Base-by-base conservation (phyloP, 2,888 invertebrate genomes). In the Apotomis betuletana region DNA sequence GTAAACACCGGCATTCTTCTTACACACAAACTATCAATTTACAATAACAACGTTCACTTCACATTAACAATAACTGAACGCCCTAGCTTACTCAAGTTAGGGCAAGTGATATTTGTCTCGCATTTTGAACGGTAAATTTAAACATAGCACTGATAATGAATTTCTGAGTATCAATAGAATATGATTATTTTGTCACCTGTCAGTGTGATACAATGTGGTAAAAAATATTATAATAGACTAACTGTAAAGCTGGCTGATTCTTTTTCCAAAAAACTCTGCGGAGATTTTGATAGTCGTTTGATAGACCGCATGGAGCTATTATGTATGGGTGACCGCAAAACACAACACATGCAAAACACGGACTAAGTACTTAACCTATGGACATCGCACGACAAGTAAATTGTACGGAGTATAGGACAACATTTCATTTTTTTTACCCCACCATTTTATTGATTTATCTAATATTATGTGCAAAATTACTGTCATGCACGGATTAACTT, bases 41-140 rank as follows among this genome's bases (percentile, higher is more conserved):
- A n/a, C 44, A 46, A 55, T 15, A 55, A 64, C 55, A 64, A 4
- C 12, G 49, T 8, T 54, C 12, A 65, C 46, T 65, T 46, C 64
- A 75, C 72, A 73, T 67, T 76, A 74, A 67, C 73, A 79, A 75
- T 74, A 73, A 74, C 74, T 77, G 69, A 74, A 75, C 72, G 83
- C 81, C 87, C 84, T 76, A 80, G 75, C 71, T 77, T 71, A 77
- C 76, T 74, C 73, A 81, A 80, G 75, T 87, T 82, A 89, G 88
- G 86, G 80, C 84, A 81, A 78, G 76, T 78, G 68, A 72, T 82
- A 75, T 81, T 74, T 81, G 44, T 85, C 86, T 82, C 81, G 83
- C 92, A 92, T 92, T 89, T 90, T 92, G 90, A 83, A 90, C 90
- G 73, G 77, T 76, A 84, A 91, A 88, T 91, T 91, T 91, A 87